A percentile compares a stretch with the other conserved stretches of the same genome.
Conservation (phyloP, 2,797 vertebrate genomes). For the Chrosomus eos region DNA sequence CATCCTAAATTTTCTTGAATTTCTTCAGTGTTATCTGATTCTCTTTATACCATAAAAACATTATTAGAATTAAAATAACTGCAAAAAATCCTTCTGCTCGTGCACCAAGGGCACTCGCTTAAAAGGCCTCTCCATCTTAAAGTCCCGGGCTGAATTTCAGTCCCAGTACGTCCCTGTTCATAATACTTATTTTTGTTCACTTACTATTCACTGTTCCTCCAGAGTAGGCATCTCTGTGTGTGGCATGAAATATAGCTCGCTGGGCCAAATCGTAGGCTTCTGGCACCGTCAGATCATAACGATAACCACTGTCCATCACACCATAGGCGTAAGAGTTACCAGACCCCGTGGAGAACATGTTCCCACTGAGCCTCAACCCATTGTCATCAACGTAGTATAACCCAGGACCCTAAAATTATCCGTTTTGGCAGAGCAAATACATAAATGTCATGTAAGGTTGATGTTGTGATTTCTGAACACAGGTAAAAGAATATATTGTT, state of each 20-base stretch:
- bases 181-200: background rate
- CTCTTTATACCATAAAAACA: too few relatives aligned
- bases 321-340: constrained; percentile 2
- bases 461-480: background rate
- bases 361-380: background rate
- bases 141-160: too few relatives aligned
- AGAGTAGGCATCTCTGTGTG: constrained; percentile 69
- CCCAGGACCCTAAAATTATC: background rate
- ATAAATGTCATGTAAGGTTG: background rate
- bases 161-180: too few relatives aligned
- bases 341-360: constrained; percentile 10
- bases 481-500: too few relatives aligned
- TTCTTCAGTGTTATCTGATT: too few relatives aligned
- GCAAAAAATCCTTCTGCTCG: too few relatives aligned
- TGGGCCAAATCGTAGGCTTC: constrained; percentile 15
- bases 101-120: too few relatives aligned
- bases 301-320: constrained; percentile 4
- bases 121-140: too few relatives aligned
- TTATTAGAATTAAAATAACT: too few relatives aligned
- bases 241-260: constrained; percentile 69
- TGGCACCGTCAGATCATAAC: constrained; percentile 19
- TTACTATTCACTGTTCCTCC: constrained; percentile 24
- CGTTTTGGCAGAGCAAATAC: background rate
- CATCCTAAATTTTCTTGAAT: too few relatives aligned
- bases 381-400: constrained; percentile 12